These are phyloP conservation scores for Anthrax anthrax DNA, from an alignment of 2,888 invertebrate species.

Conservation along the genomic window DNA sequence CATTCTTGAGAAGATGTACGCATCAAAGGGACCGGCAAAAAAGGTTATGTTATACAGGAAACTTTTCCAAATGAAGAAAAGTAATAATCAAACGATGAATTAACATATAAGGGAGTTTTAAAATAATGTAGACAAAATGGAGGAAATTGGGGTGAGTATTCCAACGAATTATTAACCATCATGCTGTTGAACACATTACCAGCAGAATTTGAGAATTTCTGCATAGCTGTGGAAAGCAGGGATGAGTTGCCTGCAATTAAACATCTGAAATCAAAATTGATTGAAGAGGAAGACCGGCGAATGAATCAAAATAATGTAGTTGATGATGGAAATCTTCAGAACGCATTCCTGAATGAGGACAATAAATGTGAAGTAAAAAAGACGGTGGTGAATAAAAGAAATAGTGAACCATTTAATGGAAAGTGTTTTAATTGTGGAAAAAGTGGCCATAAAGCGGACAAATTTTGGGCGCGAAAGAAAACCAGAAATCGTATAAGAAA, in stretches of 20 bases:
- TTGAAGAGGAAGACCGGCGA: slow-evolving; percentile 1
- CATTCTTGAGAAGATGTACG: slow-evolving; percentile 4
- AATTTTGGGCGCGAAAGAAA: too few relatives aligned
- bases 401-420: neutral
- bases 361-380: neutral
- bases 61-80: slow-evolving; percentile 5
- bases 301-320: neutral
- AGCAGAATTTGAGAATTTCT: slow-evolving; percentile 6
- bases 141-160: slow-evolving; percentile 5
- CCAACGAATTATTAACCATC: slow-evolving; percentile 5
- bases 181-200: slow-evolving; percentile 8
- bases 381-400: neutral
- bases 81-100: neutral
- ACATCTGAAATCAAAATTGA: slow-evolving; percentile 1
- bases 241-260: slow-evolving; percentile 3
- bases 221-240: slow-evolving; percentile 6
- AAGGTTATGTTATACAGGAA: slow-evolving; percentile 6
- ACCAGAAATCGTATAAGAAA: neutral
- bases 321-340: neutral
- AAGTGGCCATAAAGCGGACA: neutral
- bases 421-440: slow-evolving; percentile 5
- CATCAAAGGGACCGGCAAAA: too few relatives aligned
- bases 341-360: neutral
- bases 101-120: slow-evolving; percentile 5
- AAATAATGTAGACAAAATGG: slow-evolving; percentile 1